Conservation (phyloP, 2,888 invertebrate species). For the Watsonalla cultraria region DNA sequence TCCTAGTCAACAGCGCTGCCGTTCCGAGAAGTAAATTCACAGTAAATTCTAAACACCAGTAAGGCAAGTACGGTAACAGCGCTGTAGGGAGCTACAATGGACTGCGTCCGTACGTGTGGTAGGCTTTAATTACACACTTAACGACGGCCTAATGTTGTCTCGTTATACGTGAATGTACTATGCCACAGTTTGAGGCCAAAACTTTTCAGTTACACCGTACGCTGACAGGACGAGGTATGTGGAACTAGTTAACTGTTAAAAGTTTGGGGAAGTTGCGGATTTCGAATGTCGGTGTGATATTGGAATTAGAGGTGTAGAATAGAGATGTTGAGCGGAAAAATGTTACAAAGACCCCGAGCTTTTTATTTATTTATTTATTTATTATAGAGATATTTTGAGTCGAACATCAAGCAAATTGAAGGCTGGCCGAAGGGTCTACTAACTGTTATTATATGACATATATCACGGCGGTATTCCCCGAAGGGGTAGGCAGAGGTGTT, state of each 20-base stretch:
- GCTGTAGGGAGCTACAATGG: constrained; percentile 19
- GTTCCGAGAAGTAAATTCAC: not conserved
- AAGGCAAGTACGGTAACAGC: constrained; percentile 1
- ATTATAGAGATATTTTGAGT: no score
- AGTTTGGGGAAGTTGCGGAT: not conserved
- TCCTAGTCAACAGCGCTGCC: not conserved
- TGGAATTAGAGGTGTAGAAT: not conserved
- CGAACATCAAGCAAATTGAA: no score
- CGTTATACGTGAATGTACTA: constrained; percentile 31
- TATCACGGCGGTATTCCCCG: no score
- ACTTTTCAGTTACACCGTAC: constrained; percentile 13
- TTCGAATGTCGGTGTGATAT: not conserved
- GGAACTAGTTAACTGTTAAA: not conserved
- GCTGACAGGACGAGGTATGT: not conserved
- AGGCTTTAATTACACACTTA: constrained; percentile 54
- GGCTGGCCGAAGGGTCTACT: no score
- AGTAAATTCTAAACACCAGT: not conserved
- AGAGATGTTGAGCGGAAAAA: not conserved
- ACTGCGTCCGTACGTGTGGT: constrained; percentile 35
- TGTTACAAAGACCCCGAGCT: not conserved
- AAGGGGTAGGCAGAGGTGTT: no score
- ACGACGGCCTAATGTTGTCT: constrained; percentile 35
- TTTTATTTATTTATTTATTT: no score
- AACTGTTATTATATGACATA: no score
- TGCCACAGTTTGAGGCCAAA: constrained; percentile 17